phyloP scores from a whole-genome alignment of 2,113 vertebrate species.

The Hippopotamus amphibius region DNA sequence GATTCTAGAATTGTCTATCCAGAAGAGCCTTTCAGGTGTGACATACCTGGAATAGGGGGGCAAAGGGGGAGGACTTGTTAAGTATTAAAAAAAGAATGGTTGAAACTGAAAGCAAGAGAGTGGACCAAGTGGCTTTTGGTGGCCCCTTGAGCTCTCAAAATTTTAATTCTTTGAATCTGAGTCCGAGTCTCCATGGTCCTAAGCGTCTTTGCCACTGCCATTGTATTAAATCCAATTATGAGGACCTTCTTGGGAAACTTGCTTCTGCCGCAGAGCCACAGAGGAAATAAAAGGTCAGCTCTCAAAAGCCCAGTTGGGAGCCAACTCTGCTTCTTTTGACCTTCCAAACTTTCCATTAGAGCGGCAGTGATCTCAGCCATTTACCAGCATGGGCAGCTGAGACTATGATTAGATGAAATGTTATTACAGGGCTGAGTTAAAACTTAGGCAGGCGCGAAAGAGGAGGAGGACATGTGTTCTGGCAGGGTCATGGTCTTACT shows the following conservation, averaged over 20 bases:
- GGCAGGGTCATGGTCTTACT: background rate
- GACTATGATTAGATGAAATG: background rate
- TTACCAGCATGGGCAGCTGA: constrained; percentile 48
- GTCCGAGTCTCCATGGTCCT: background rate
- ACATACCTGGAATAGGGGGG: background rate
- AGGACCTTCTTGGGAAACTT: constrained; percentile 28
- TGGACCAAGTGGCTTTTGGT: background rate
- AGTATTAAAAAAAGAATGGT: background rate
- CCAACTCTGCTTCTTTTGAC: constrained; percentile 52
- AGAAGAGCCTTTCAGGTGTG: background rate
- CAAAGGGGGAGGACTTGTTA: background rate
- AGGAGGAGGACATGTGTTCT: background rate
- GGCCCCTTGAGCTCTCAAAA: background rate
- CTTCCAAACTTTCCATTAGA: constrained; percentile 69
- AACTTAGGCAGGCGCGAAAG: background rate
- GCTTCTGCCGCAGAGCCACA: background rate
- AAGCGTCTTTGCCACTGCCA: background rate
- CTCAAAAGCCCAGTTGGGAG: constrained; percentile 74
- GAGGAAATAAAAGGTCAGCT: constrained; percentile 75
- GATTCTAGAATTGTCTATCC: background rate
- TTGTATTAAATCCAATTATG: constrained; percentile 41
- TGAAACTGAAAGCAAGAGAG: background rate
- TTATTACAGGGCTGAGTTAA: background rate
- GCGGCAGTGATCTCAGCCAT: constrained; percentile 58
- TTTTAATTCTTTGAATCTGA: background rate